Percentiles rank a stretch among this genome's conserved stretches.
Evolutionary conservation across 2,113 vertebrate genomes (phyloP).

Genomic region (Macaca nemestrina): DNA sequence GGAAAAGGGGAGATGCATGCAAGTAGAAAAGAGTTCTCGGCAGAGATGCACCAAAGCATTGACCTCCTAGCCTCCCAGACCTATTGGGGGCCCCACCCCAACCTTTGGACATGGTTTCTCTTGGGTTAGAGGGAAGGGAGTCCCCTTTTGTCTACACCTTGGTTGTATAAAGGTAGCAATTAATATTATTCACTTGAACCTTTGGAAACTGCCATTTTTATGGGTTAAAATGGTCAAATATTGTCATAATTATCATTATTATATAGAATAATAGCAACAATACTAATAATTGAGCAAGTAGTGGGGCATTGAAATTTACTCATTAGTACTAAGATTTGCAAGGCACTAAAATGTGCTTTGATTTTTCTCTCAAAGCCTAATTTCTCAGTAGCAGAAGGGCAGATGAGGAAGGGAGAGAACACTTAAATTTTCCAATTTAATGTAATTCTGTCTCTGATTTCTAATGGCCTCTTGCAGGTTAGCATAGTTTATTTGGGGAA

Average conservation of each 20-base stretch:
- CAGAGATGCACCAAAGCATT: not conserved
- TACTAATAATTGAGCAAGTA: not conserved
- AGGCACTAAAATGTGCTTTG: not conserved
- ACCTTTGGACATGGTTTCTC: not conserved
- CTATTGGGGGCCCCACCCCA: accelerated
- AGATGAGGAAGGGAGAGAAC: not conserved
- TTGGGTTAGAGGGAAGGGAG: not conserved
- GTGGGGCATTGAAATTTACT: not conserved
- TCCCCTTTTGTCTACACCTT: not conserved
- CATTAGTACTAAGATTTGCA: not conserved
- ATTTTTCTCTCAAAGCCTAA: not conserved
- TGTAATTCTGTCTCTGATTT: not conserved
- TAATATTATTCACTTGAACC: not conserved
- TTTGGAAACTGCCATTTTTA: not conserved
- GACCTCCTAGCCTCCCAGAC: not conserved
- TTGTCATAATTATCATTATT: not conserved
- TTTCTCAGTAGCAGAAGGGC: not conserved
- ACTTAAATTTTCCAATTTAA: not conserved
- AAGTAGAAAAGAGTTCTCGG: not conserved
- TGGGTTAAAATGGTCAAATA: not conserved
- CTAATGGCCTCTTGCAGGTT: not conserved
- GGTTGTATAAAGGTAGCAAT: not conserved
- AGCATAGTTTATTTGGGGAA: not conserved
- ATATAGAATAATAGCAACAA: not conserved
- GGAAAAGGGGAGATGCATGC: not conserved